Percentiles rank a stretch among this genome's conserved stretches.
Conservation (phyloP, 1,140 invertebrate species). For the Drosophila ficusphila region DNA sequence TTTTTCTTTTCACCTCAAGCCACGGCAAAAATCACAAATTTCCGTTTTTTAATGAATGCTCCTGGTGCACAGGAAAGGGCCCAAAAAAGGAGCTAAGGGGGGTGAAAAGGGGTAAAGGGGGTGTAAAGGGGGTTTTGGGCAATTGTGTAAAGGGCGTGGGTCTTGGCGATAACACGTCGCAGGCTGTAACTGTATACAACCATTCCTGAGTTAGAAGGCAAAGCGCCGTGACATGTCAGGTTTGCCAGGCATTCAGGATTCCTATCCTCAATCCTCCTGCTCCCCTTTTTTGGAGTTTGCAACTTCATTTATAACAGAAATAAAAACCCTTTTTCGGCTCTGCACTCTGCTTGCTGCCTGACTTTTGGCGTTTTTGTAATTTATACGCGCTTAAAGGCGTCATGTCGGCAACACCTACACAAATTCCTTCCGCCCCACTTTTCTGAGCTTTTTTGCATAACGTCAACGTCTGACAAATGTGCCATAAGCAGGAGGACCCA, state of each 20-base stretch:
- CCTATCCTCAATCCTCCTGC: not conserved
- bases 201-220: conserved; percentile 39
- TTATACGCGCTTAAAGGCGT: conserved; percentile 79
- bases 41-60: conserved; percentile 75
- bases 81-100: conserved; percentile 1
- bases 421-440: conserved; percentile 57
- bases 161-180: conserved; percentile 62
- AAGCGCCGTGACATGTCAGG: conserved; percentile 71
- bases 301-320: conserved; percentile 77
- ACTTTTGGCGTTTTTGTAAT: conserved; percentile 79
- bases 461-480: conserved; percentile 79
- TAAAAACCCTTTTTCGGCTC: conserved; percentile 58
- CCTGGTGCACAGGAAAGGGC: conserved; percentile 9
- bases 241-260: conserved; percentile 19
- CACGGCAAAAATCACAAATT: conserved; percentile 78
- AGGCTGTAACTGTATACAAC: conserved; percentile 38
- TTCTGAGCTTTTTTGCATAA: conserved; percentile 68
- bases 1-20: conserved; percentile 43
- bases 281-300: too few relatives aligned
- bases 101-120: too few relatives aligned
- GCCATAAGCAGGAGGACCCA: conserved; percentile 76
- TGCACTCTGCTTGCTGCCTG: conserved; percentile 39
- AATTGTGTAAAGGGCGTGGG: conserved; percentile 37
- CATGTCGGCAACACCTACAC: conserved; percentile 79
- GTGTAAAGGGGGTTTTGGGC: too few relatives aligned